A percentile compares a stretch with the other conserved stretches of the same genome.
Conservation (phyloP, 2,888 invertebrate species). For the Pseudoips prasinana region DNA sequence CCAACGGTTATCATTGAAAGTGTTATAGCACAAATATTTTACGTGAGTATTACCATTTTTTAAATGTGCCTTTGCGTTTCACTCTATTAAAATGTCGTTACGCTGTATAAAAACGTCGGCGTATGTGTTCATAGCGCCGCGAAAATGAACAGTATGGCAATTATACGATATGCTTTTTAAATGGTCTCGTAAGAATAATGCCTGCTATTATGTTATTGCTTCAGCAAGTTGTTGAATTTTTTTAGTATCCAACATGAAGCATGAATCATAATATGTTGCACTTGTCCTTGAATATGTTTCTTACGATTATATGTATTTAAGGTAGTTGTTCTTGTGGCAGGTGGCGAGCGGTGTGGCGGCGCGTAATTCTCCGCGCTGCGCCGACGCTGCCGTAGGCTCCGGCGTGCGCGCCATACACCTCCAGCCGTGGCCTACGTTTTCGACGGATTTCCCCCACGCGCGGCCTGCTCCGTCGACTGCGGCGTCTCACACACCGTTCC, state of each 20-base stretch:
- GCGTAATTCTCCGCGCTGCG: conserved; percentile 45
- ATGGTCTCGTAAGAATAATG: conserved; percentile 39
- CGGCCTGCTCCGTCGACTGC: conserved; percentile 58
- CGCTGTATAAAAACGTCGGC: conserved; percentile 53
- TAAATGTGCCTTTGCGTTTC: conserved; percentile 48
- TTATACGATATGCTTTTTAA: conserved; percentile 55
- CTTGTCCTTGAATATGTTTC: too few species aligned
- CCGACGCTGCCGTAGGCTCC: conserved; percentile 34
- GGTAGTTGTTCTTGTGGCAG: conserved; percentile 29
- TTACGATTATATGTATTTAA: too few species aligned
- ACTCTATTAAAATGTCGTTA: conserved; percentile 68
- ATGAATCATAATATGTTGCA: too few species aligned
- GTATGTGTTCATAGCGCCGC: conserved; percentile 48
- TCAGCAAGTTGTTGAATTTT: too few species aligned
- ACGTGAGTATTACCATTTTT: conserved; percentile 71
- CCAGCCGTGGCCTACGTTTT: conserved; percentile 30
- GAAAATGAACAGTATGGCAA: conserved; percentile 49
- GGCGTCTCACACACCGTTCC: conserved; percentile 51
- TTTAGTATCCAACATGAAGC: too few species aligned
- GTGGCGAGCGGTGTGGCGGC: conserved; percentile 80
- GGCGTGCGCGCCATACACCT: conserved; percentile 32
- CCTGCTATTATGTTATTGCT: conserved; percentile 11
- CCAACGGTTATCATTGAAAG: conserved; percentile 98
- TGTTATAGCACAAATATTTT: conserved; percentile 80
- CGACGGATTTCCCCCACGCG: conserved; percentile 34